Percentiles rank a stretch among this genome's conserved stretches.
These are phyloP conservation scores for Megalonaias nervosa DNA, from an alignment of 1,140 invertebrate genomes.

Conservation along the genomic window DNA sequence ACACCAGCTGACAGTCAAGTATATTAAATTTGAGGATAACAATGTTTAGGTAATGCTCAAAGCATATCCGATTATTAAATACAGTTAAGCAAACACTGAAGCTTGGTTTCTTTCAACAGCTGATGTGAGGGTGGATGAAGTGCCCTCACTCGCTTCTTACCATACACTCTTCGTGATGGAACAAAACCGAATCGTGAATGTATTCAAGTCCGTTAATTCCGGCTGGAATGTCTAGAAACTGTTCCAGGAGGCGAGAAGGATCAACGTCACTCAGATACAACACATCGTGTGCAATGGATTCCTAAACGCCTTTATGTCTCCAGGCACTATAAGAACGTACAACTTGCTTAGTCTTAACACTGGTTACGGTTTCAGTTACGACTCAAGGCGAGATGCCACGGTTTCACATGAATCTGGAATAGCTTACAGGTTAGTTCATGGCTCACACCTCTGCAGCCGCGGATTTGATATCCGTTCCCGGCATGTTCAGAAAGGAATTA, in stretches of 20 bases:
- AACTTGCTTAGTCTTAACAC: slow-evolving; percentile 51
- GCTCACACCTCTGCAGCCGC: too few relatives aligned
- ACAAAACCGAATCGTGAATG: slow-evolving; percentile 89
- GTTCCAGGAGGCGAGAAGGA: slow-evolving; percentile 79
- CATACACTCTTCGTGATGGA: slow-evolving; percentile 96
- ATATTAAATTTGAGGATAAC: too few relatives aligned
- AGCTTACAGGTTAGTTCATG: slow-evolving; percentile 70
- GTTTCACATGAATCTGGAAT: slow-evolving; percentile 97
- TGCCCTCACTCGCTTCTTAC: slow-evolving; percentile 89
- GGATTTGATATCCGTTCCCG: too few relatives aligned
- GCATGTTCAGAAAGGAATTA: too few relatives aligned
- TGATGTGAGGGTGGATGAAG: slow-evolving; percentile 86
- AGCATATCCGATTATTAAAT: too few relatives aligned
- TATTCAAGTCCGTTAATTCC: slow-evolving; percentile 84
- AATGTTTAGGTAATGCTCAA: background rate
- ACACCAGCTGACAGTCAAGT: too few relatives aligned
- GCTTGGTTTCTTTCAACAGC: slow-evolving; percentile 73
- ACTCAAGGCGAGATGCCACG: slow-evolving; percentile 84
- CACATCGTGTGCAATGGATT: slow-evolving; percentile 91
- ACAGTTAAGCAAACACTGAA: too few relatives aligned
- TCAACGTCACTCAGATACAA: slow-evolving; percentile 91
- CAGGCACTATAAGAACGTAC: slow-evolving; percentile 78
- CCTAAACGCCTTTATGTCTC: slow-evolving; percentile 84
- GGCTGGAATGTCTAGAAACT: slow-evolving; percentile 85
- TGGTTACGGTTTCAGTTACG: slow-evolving; percentile 79